Evolutionary conservation across 2,888 invertebrate species (phyloP), one percentile per base, ranked within the genome.

Genomic region (Macrosiphum euphorbiae): DNA sequence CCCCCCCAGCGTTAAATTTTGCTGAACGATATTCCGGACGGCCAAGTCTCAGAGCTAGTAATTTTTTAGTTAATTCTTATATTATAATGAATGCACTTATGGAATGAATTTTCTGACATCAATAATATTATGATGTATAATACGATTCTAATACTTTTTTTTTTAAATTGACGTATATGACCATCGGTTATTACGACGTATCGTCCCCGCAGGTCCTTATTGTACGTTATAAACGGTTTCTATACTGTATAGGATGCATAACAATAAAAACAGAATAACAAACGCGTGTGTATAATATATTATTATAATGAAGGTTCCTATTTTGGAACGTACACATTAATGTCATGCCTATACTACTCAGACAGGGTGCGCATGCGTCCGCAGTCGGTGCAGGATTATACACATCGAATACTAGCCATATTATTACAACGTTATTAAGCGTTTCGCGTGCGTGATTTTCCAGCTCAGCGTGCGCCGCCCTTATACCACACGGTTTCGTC

Each of bases 401-500:
- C 67, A 67, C 67, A n/a, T 67, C 67, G n/a, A 67, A 13, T n/a
- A 67, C 13, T n/a, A 67, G n/a, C 13, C 1, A 67, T 67, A 20
- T 67, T 16, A 67, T 67, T 67, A n/a, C 67, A n/a, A 67, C 16
- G 67, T 35, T 67, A 7, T 20, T 35, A 35, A 67, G 67, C 67
- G 86, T 86, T 44, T 28, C 86, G 86, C 86, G 86, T 44, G 86
- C 86, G 86, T 86, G 67, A 67, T 67, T 67, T 67, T 67, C 67
- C 35, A 16, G 35, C 67, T n/a, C n/a, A 52, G 13, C 16, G 55
- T 35, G n/a, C 67, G 67, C 67, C 67, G 7, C 67, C 67, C 67
- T 67, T 35, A 35, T 7, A 20, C 67, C 5, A n/a, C n/a, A 67
- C 67, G 20, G 67, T 67, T 4, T 35, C n/a, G 67, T 67, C 5